Percentiles rank a stretch among this genome's conserved stretches.
phyloP scores from a whole-genome alignment of 2,113 vertebrate species.

The Crotalus helleri region DNA sequence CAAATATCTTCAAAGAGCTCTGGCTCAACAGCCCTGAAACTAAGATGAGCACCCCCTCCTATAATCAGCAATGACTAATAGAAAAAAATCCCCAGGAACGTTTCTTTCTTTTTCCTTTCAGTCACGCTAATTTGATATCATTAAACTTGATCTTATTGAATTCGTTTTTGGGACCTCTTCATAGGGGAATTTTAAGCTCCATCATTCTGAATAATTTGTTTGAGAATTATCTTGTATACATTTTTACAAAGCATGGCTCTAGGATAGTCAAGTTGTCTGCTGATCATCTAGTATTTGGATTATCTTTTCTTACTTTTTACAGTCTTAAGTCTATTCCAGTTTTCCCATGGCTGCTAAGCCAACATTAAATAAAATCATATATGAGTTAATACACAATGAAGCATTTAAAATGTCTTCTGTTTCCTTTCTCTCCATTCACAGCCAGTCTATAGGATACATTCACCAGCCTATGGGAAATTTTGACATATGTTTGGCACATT shows the following conservation, averaged over 20 bases:
- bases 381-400: not conserved
- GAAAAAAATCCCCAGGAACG: not conserved
- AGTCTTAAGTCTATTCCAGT: not conserved
- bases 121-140: not conserved
- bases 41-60: not conserved
- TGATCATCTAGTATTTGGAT: not conserved
- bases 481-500: not conserved
- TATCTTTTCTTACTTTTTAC: not conserved
- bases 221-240: not conserved
- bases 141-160: not conserved
- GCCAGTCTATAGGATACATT: not conserved
- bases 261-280: not conserved
- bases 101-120: not conserved
- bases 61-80: not conserved
- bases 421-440: not conserved
- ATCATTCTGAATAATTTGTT: not conserved
- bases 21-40: not conserved
- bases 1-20: not conserved
- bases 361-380: not conserved
- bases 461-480: not conserved
- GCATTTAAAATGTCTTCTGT: not conserved
- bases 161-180: not conserved
- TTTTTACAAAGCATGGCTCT: not conserved
- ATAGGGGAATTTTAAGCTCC: not conserved
- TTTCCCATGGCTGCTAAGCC: not conserved